Percentiles rank a stretch among this genome's conserved stretches.
These are phyloP conservation scores for Microplitis manilae DNA, from an alignment of 2,888 invertebrate species.

Conservation along the genomic window DNA sequence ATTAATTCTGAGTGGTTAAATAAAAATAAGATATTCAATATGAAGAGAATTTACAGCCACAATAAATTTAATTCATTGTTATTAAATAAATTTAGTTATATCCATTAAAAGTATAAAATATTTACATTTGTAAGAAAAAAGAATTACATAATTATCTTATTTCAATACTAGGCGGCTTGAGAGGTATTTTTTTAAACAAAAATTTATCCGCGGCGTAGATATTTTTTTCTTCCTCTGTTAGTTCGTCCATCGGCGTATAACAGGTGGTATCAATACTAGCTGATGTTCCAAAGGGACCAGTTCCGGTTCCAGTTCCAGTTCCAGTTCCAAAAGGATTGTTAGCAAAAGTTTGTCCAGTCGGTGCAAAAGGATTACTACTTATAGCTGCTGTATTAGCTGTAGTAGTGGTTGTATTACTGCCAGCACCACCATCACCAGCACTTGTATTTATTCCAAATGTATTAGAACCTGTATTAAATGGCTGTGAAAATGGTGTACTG, in stretches of 20 bases:
- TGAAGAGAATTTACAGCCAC: no score
- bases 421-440: neutral
- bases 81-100: neutral
- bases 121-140: neutral
- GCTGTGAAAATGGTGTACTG: neutral
- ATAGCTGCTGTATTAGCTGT: no score
- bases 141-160: conserved; percentile 53
- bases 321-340: conserved; percentile 5
- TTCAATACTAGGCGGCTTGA: conserved; percentile 65
- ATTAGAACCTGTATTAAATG: neutral
- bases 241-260: conserved; percentile 57
- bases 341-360: neutral
- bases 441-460: neutral
- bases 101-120: neutral
- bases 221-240: conserved; percentile 66
- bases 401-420: neutral
- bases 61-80: no score
- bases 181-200: conserved; percentile 62
- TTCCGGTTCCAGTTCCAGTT: conserved; percentile 51
- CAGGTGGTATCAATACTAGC: conserved; percentile 56
- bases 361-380: neutral
- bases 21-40: no score
- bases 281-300: conserved; percentile 48
- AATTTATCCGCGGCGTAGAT: conserved; percentile 60
- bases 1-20: no score